Percentiles rank a stretch among this genome's conserved stretches.
These are phyloP conservation scores for Platygyra sinensis DNA, from an alignment of 64 coral and sea anemone species.

Conservation along the genomic window DNA sequence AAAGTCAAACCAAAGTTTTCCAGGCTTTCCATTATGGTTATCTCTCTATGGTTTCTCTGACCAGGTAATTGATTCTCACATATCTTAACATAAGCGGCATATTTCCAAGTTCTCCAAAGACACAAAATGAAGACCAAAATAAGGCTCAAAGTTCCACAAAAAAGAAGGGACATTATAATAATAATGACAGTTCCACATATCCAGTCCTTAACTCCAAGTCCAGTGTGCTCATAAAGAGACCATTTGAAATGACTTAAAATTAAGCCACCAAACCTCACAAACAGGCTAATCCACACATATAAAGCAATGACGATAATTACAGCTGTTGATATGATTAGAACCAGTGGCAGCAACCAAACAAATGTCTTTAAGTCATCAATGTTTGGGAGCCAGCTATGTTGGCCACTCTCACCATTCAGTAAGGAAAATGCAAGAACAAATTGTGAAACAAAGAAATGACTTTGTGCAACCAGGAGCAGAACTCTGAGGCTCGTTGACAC, in stretches of 20 bases:
- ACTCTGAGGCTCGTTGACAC: slow-evolving; percentile 77
- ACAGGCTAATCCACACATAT: slow-evolving; percentile 84
- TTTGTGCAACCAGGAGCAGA: slow-evolving; percentile 73
- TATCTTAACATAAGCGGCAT: slow-evolving; percentile 15
- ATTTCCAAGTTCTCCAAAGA: slow-evolving; percentile 42
- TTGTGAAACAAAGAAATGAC: slow-evolving; percentile 87
- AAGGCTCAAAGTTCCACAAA: slow-evolving; percentile 56
- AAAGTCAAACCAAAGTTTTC: slow-evolving; percentile 80
- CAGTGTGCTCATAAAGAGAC: slow-evolving; percentile 43
- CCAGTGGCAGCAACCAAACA: slow-evolving; percentile 81
- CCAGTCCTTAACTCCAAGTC: slow-evolving; percentile 54
- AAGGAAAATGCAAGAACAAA: slow-evolving; percentile 85
- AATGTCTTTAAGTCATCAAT: slow-evolving; percentile 87
- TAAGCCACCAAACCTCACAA: slow-evolving; percentile 58
- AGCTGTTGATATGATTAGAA: slow-evolving; percentile 81
- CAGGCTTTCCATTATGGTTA: slow-evolving; percentile 55
- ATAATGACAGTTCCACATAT: slow-evolving; percentile 27
- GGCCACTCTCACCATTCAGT: slow-evolving; percentile 55
- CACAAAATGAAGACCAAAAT: slow-evolving; percentile 32
- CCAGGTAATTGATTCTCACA: slow-evolving; percentile 16
- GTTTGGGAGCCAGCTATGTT: slow-evolving; percentile 87
- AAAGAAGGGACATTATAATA: slow-evolving; percentile 12
- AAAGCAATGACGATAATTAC: slow-evolving; percentile 56
- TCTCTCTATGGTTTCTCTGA: slow-evolving; percentile 28
- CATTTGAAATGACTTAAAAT: slow-evolving; percentile 57